These are phyloP conservation scores for Kradibia gibbosae DNA, from an alignment of 1,140 invertebrate genomes.

Conservation along the genomic window DNA sequence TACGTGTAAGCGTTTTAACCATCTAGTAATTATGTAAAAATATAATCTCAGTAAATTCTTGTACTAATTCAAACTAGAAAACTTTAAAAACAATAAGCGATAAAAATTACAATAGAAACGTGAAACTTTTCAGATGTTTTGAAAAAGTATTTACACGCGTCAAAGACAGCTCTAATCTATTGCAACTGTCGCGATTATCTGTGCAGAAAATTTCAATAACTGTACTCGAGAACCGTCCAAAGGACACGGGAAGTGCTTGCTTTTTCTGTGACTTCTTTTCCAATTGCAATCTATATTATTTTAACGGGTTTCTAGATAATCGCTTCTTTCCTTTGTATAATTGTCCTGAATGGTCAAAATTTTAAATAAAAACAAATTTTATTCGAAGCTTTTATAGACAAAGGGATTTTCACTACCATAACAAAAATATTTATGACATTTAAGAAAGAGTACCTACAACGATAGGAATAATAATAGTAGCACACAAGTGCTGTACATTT, in stretches of 20 bases:
- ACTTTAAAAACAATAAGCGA: no score
- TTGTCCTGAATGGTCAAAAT: not conserved
- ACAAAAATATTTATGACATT: not conserved
- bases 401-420: not conserved
- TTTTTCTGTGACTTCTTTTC: constrained; percentile 35
- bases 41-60: no score
- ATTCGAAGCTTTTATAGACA: no score
- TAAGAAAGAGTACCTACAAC: not conserved
- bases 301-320: constrained; percentile 35
- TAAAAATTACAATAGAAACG: not conserved
- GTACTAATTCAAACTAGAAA: no score
- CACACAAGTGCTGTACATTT: not conserved
- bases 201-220: constrained; percentile 12
- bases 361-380: not conserved
- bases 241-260: constrained; percentile 13
- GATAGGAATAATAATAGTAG: not conserved
- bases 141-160: not conserved
- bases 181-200: not conserved
- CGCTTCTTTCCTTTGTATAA: constrained; percentile 19
- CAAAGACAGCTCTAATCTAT: not conserved
- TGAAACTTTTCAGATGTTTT: not conserved
- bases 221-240: constrained; percentile 24
- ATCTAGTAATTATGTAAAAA: no score
- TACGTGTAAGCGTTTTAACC: no score
- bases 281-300: constrained; percentile 17